Evolutionary conservation across 2,797 vertebrate genomes (phyloP).

Genomic region (Geotrypetes seraphini): DNA sequence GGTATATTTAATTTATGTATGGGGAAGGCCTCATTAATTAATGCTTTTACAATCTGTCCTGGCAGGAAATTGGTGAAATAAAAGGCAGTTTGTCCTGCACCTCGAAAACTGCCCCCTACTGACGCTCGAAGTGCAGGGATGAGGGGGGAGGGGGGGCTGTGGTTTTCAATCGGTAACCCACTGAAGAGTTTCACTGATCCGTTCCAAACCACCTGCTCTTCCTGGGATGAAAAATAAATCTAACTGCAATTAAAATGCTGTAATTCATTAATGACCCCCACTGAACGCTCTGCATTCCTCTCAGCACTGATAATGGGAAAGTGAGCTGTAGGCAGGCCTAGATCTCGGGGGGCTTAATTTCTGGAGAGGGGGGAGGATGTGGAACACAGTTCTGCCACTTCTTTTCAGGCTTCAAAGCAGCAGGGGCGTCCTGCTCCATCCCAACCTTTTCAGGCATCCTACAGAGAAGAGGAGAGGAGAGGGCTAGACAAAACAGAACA

Average conservation of each 20-base stretch:
- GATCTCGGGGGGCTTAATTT: too few relatives aligned
- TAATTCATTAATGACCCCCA: slow-evolving; percentile 23
- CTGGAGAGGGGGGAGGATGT: too few relatives aligned
- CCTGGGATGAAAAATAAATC: slow-evolving; percentile 13
- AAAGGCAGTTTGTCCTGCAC: slow-evolving; percentile 7
- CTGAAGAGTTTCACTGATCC: slow-evolving; percentile 1
- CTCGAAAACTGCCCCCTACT: slow-evolving; percentile 7
- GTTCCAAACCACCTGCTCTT: accelerated
- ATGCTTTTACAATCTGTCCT: slow-evolving; percentile 19
- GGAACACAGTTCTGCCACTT: too few relatives aligned
- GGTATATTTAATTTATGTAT: slow-evolving; percentile 14
- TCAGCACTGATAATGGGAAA: slow-evolving; percentile 24
- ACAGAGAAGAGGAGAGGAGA: slow-evolving; percentile 3
- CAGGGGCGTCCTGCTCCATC: too few relatives aligned
- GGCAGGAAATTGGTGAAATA: not conserved
- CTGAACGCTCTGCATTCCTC: slow-evolving; percentile 23
- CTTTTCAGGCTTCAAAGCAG: too few relatives aligned
- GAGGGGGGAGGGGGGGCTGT: too few relatives aligned
- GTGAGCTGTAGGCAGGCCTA: slow-evolving; percentile 24
- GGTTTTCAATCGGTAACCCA: not conserved
- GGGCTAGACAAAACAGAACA: too few relatives aligned
- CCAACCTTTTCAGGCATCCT: slow-evolving; percentile 6
- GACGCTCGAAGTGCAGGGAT: too few relatives aligned
- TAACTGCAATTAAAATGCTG: slow-evolving; percentile 19
- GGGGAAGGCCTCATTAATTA: slow-evolving; percentile 25